Evolutionary conservation across 2,888 invertebrate species (phyloP).

Genomic region (Netelia virgata): DNA sequence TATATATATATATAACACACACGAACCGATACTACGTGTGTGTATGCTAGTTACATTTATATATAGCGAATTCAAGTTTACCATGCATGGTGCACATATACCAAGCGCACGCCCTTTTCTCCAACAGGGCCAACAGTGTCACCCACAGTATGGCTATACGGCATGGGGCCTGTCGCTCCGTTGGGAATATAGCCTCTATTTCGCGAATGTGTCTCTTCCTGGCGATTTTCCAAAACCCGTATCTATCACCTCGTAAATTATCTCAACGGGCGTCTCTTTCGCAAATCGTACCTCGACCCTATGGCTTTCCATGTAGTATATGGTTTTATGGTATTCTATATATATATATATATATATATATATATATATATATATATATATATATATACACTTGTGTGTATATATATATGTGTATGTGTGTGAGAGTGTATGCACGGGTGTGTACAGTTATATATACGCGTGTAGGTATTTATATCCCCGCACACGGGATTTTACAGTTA

Average conservation of each 20-base stretch:
- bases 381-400: too few species aligned
- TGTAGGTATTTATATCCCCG: too few species aligned
- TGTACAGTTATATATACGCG: too few species aligned
- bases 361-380: too few species aligned
- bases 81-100: background rate
- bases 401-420: too few species aligned
- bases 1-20: background rate
- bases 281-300: constrained; percentile 22
- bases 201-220: constrained; percentile 65
- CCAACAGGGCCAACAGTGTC: constrained; percentile 24
- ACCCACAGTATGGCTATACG: constrained; percentile 34
- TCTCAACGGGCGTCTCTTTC: constrained; percentile 70
- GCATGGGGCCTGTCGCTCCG: constrained; percentile 23
- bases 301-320: constrained; percentile 4
- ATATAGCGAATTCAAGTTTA: background rate
- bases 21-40: background rate
- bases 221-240: constrained; percentile 77
- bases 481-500: too few species aligned
- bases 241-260: constrained; percentile 81
- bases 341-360: too few species aligned
- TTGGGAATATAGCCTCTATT: constrained; percentile 50
- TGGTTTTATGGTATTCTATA: background rate
- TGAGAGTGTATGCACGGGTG: too few species aligned
- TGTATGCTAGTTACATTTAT: background rate
- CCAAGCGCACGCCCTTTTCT: constrained; percentile 19